These are phyloP conservation scores for Trigoniulus corallinus DNA, from an alignment of 1,140 invertebrate genomes.

Conservation along the genomic window DNA sequence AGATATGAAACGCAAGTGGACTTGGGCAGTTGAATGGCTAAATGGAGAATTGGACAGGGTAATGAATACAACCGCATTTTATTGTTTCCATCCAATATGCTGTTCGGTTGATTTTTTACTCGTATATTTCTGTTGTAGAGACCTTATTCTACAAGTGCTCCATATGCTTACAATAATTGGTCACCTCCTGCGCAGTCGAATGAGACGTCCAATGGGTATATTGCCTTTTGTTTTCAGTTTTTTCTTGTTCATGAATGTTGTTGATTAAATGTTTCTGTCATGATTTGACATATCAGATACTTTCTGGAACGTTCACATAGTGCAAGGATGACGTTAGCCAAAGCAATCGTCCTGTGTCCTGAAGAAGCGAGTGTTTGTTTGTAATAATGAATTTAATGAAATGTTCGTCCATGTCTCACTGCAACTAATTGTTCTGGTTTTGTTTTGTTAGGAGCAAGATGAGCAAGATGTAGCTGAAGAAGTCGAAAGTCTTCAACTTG, in stretches of 20 bases:
- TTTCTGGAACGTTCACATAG: conserved; percentile 86
- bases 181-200: conserved; percentile 86
- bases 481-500: conserved; percentile 22
- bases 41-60: conserved; percentile 73
- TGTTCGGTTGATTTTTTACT: too few relatives aligned
- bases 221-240: too few relatives aligned
- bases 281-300: conserved; percentile 34
- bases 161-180: conserved; percentile 79
- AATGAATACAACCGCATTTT: too few relatives aligned
- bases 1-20: conserved; percentile 72
- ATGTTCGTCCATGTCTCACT: background rate
- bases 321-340: conserved; percentile 71
- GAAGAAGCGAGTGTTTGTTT: conserved; percentile 40
- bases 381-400: background rate
- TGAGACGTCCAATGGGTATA: conserved; percentile 73
- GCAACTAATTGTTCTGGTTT: background rate
- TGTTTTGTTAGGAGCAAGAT: conserved; percentile 11
- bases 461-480: conserved; percentile 27
- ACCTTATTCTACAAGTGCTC: conserved; percentile 34
- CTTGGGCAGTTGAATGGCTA: conserved; percentile 75
- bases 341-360: conserved; percentile 62
- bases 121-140: conserved; percentile 34
- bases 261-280: background rate
- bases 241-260: background rate
- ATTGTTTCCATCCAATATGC: too few relatives aligned